Base-by-base conservation (phyloP, 2,113 vertebrate species). In the Illadopsis cleaveri region DNA sequence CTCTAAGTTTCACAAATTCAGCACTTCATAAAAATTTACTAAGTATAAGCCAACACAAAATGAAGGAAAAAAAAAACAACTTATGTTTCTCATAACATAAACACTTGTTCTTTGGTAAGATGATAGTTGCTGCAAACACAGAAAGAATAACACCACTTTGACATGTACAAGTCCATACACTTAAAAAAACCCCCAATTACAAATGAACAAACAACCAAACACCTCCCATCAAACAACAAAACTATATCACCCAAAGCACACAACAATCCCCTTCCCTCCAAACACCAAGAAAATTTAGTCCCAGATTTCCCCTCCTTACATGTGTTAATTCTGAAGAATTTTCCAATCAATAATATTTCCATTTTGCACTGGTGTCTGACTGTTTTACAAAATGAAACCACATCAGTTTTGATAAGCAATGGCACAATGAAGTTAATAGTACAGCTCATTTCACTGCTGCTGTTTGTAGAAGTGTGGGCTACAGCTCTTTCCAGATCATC, bases 11-110 rank as follows among this genome's bases (percentile, higher is more conserved):
- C 38, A 61, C 5, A 66, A 85, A 82, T 57, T 50, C 42, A 42
- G 42, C 13, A 58, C 30, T n/a, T 47, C 16, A 69, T 40, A 78
- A 62, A 83, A 83, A 40, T 25, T 31, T 40, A 85, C 1, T 18
- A 70, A 72, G 31, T 21, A 17, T 38, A 86, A 73, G 18, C 10
- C 56, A 89, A 81, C 11, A 68, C 2, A 54, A 75, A 47, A 88
- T 13, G 3, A 51, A 5, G 20, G 7, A 12, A 22, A 11, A 4
- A 4, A 58, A 66, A 20, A 1, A 2, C 4, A 30, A 30, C 15
- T 16, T 16, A 53, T 1, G 1, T 38, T 87, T 56, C 35, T 44
- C 56, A 11, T 40, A 91, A 91, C 3, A 56, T 22, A 30, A 87
- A 61, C 38, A 73, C 12, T 89, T 73, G 30, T 31, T 76, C 51